Base-by-base conservation (phyloP, 2,797 vertebrate species). In the Eulemur coronatus region DNA sequence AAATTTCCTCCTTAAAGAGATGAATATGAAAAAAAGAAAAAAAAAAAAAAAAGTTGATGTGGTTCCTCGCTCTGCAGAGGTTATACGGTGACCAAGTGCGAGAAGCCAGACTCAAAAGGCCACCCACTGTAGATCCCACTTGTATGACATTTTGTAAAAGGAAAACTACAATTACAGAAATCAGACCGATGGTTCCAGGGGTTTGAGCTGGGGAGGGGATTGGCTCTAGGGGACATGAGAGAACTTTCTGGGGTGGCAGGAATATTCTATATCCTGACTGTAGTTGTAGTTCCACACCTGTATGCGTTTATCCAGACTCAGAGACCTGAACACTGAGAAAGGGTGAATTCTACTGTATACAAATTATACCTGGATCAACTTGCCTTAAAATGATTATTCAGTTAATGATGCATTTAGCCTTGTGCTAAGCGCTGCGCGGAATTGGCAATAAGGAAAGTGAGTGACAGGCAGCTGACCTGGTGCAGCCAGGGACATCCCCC, bases 1-100 rank as follows among this genome's bases (percentile, higher is more conserved):
- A 82, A 55, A 41, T 8, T 43, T 76, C 75, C 57, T 84, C 30
- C 22, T 81, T 55, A 38, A 50, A 87, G 57, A n/a, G n/a, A 84
- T 3, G n/a, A 28, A 35, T 59, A 50, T 63, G 63, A 33, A 18
- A 35, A 38, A 41, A 48, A 48, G 3, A 8, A 48, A 46, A 38
- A 38, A 38, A 41, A 41, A 48, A 57, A 24, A 22, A 57, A 84
- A 79, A 11, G 20, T 13, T 38, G 48, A 7, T 26, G 1, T 1
- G 43, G 48, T 10, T 46, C 26, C 84, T 92, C 26, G 17, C 55
- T 55, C 46, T 5, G 46, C 67, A 11, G 65, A 35, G 52, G 41
- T 61, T 30, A 18, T 3, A 67, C 22, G 26, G 18, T 1, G 12
- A 26, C 48, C 17, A n/a, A 17, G 15, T 24, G 67, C 22, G 6